phyloP scores from a whole-genome alignment of 2,113 vertebrate genomes.

The Stercorarius parasiticus region DNA sequence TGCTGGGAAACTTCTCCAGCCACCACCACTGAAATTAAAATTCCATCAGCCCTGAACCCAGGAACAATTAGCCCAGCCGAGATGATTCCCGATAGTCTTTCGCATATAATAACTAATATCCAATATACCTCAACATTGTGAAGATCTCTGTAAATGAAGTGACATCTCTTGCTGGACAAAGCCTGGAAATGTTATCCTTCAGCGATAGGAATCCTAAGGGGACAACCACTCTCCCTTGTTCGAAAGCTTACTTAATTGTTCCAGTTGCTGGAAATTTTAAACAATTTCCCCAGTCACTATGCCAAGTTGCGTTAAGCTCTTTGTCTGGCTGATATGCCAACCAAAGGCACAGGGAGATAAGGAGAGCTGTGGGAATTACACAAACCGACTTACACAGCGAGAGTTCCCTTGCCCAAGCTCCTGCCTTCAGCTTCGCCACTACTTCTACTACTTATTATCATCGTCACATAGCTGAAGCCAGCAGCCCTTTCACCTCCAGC shows the following conservation, averaged over 20 bases:
- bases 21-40: not conserved
- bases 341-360: constrained; percentile 65
- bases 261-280: constrained; percentile 60
- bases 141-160: constrained; percentile 53
- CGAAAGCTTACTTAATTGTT: constrained; percentile 63
- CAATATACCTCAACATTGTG: constrained; percentile 47
- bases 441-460: not conserved
- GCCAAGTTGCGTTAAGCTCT: constrained; percentile 60
- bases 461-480: not conserved
- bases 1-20: not conserved
- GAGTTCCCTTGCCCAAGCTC: not conserved
- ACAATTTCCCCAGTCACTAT: constrained; percentile 18
- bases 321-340: constrained; percentile 68
- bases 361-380: constrained; percentile 63
- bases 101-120: constrained; percentile 33
- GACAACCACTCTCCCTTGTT: constrained; percentile 34
- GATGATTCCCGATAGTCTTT: constrained; percentile 44
- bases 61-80: constrained; percentile 44
- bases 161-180: constrained; percentile 67
- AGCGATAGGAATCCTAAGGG: constrained; percentile 66
- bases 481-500: not conserved
- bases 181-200: constrained; percentile 63
- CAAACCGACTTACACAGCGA: not conserved
- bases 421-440: not conserved
- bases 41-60: not conserved